Evolutionary conservation across 2,113 vertebrate species (phyloP), one percentile per base, ranked within the genome.

Genomic region (Abramis brama): DNA sequence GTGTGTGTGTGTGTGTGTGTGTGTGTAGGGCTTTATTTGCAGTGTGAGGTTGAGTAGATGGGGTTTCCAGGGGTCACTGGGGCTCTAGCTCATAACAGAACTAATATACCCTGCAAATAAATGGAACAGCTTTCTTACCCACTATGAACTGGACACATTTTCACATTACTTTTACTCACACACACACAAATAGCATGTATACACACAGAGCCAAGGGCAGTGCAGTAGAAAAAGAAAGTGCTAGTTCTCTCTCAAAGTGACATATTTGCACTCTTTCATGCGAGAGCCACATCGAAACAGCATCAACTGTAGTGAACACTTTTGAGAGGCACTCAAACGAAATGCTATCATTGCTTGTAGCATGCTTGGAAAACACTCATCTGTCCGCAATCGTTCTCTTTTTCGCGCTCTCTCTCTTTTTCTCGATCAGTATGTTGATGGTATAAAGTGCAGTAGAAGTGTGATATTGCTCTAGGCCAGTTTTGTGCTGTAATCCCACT

Each of bases 131-230:
- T 85, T 89, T 77, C 36, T 30, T 50, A 55, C 33, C n/a, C 88
- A 62, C 11, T 59, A 2, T 19, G 68, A 43, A 82, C 81, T 64
- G 27, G n/a, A 43, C 45, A 77, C 30, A 86, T 86, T 86, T 45
- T 79, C 68, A 78, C 88, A 87, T 89, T 85, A 85, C 15, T 78
- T 30, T 77, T 39, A 74, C 60, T 64, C 85, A 36, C 80, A 25
- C 30, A 33, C 59, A 68, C 68, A 71, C 70, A 71, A 47, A 73
- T 19, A 77, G n/a, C 57, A 70, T 45, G 47, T 64, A 43, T 33
- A 76, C 78, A 36, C 73, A 79, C 75, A 59, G 9, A 86, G 52
- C 62, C 66, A 64, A 25, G 3, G 39, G 68, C 86, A 79, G n/a
- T 21, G n/a, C 2, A 11, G 5, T 57, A 12, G 9, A 73, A 62